Conservation (phyloP, 2,888 invertebrate species). For the Archips xylosteana region DNA sequence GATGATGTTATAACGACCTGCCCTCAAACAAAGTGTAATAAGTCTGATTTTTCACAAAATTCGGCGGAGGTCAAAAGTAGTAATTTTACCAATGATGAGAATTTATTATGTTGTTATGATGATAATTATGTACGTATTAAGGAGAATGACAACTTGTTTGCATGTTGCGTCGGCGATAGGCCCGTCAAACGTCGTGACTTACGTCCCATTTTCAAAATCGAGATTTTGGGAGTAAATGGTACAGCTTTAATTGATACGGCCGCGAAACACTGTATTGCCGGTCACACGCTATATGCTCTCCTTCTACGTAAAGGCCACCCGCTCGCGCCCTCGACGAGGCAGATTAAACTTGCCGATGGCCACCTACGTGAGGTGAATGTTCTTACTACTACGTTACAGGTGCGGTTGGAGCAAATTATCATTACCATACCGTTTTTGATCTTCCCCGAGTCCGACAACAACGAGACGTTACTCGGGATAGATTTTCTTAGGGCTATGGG, state of each 20-base stretch:
- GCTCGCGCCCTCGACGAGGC: not conserved
- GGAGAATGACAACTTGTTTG: too few relatives aligned
- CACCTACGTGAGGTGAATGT: not conserved
- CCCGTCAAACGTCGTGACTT: not conserved
- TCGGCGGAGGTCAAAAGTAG: too few relatives aligned
- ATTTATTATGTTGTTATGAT: too few relatives aligned
- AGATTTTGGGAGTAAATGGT: not conserved
- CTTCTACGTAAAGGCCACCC: conserved; percentile 11
- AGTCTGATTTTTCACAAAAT: too few relatives aligned
- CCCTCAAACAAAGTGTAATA: too few relatives aligned
- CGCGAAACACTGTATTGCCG: conserved; percentile 5
- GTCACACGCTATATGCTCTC: conserved; percentile 17
- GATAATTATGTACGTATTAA: too few relatives aligned
- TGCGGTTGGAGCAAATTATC: conserved; percentile 1
- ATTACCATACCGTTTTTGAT: not conserved
- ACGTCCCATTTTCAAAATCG: conserved; percentile 1
- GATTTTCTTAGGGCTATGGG: conserved; percentile 1
- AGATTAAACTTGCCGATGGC: conserved; percentile 7
- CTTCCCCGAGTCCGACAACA: not conserved
- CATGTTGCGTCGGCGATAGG: too few relatives aligned
- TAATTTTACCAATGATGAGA: too few relatives aligned
- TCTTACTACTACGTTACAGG: conserved; percentile 9
- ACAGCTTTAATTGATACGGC: conserved; percentile 5
- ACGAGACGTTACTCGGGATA: conserved; percentile 8
- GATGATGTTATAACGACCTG: too few relatives aligned